Percentiles rank a stretch among this genome's conserved stretches.
Conservation (phyloP, 1,140 invertebrate species). For the Drosophila parabipectinata region DNA sequence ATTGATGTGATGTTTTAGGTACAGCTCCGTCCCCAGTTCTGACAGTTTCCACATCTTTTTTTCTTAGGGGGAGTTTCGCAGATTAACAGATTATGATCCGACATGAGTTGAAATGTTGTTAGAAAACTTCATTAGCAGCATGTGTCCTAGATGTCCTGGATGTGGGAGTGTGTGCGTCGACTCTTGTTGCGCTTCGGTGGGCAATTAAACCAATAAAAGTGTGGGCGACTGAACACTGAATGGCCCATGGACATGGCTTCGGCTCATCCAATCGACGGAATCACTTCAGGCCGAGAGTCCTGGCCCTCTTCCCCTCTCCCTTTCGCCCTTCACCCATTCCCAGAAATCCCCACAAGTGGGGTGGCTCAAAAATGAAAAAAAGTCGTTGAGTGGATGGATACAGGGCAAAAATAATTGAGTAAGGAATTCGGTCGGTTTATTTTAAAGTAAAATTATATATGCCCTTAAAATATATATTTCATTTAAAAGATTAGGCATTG, state of each 20-base stretch:
- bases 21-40: constrained; percentile 26
- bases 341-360: constrained; percentile 22
- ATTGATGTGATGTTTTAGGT: constrained; percentile 27
- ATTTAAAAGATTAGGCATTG: neutral
- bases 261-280: constrained; percentile 19
- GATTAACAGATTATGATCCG: constrained; percentile 81
- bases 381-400: constrained; percentile 55
- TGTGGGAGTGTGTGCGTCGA: constrained; percentile 39
- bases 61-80: constrained; percentile 21
- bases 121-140: constrained; percentile 76
- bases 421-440: constrained; percentile 40
- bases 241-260: constrained; percentile 50
- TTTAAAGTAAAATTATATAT: constrained; percentile 13
- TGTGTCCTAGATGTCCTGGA: constrained; percentile 48
- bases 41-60: constrained; percentile 15
- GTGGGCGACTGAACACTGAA: constrained; percentile 71
- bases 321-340: neutral
- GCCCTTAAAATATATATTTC: neutral
- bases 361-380: constrained; percentile 31
- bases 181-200: constrained; percentile 65
- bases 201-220: constrained; percentile 80
- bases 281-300: constrained; percentile 10
- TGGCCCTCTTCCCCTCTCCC: neutral
- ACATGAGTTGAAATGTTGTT: constrained; percentile 71
- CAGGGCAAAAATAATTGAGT: constrained; percentile 71